These are phyloP conservation scores for Bolinopsis microptera DNA, from an alignment of 37 sponge, comb jelly and placozoan species.

Conservation along the genomic window DNA sequence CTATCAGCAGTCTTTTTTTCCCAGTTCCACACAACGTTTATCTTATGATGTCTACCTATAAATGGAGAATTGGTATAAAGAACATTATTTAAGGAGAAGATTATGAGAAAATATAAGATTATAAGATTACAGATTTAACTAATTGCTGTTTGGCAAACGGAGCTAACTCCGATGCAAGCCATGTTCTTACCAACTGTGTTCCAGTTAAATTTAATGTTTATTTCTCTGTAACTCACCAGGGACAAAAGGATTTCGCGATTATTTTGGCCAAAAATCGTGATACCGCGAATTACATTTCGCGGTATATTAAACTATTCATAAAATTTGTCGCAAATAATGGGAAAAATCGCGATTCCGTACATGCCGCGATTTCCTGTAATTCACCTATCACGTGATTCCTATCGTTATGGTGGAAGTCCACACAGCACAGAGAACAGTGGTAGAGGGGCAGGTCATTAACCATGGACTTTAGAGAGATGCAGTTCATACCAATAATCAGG, in stretches of 20 bases:
- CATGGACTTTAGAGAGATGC: background rate
- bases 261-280: too few relatives aligned
- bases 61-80: background rate
- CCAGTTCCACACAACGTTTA: conserved; percentile 65
- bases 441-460: background rate
- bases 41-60: conserved; percentile 26
- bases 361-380: too few relatives aligned
- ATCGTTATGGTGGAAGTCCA: conserved; percentile 51
- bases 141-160: background rate
- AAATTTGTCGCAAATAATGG: too few relatives aligned
- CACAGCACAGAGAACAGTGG: conserved; percentile 15
- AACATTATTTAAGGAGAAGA: background rate
- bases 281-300: too few relatives aligned
- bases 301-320: too few relatives aligned
- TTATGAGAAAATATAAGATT: too few relatives aligned
- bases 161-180: too few relatives aligned
- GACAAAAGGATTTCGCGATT: too few relatives aligned
- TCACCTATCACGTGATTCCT: conserved; percentile 38
- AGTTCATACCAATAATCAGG: conserved; percentile 36
- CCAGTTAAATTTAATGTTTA: too few relatives aligned
- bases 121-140: background rate
- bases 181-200: too few relatives aligned
- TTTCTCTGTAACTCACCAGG: too few relatives aligned
- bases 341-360: too few relatives aligned
- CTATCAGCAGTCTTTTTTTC: conserved; percentile 52